phyloP scores from a whole-genome alignment of 1,140 invertebrate species.

The Sycophaga agraensis region DNA sequence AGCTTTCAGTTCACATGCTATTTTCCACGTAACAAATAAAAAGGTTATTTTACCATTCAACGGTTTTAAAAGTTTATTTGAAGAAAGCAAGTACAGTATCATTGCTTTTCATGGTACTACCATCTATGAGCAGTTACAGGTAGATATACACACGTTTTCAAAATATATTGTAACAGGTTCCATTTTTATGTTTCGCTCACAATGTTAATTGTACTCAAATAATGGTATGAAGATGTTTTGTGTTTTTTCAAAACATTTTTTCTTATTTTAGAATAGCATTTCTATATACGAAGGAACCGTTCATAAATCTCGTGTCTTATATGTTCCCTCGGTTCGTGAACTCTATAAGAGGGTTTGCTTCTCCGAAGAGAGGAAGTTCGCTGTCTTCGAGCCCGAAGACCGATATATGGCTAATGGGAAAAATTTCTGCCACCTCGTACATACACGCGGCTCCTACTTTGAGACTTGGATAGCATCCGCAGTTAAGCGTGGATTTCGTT shows the following conservation, averaged over 20 bases:
- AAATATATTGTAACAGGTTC: no score
- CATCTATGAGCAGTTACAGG: conserved; percentile 6
- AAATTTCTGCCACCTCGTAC: conserved; percentile 17
- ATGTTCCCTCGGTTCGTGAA: not conserved
- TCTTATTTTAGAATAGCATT: no score
- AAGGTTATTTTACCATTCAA: conserved; percentile 31
- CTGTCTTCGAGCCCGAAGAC: conserved; percentile 30
- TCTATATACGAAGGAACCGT: no score
- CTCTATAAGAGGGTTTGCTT: conserved; percentile 25
- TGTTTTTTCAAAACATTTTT: no score
- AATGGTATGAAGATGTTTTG: no score
- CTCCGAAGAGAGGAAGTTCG: conserved; percentile 12
- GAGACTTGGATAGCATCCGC: conserved; percentile 31
- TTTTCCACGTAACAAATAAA: conserved; percentile 35
- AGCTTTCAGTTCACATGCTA: conserved; percentile 35
- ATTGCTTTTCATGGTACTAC: conserved; percentile 30
- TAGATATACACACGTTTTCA: no score
- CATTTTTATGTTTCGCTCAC: no score
- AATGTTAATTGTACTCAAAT: no score
- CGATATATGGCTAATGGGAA: conserved; percentile 2
- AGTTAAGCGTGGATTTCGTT: conserved; percentile 18
- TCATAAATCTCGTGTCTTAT: conserved; percentile 16
- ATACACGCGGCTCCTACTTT: conserved; percentile 5
- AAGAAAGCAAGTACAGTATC: conserved; percentile 35
- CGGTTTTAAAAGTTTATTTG: conserved; percentile 31